Conservation (phyloP, 2,113 vertebrate genomes). For the Centropristis striata region DNA sequence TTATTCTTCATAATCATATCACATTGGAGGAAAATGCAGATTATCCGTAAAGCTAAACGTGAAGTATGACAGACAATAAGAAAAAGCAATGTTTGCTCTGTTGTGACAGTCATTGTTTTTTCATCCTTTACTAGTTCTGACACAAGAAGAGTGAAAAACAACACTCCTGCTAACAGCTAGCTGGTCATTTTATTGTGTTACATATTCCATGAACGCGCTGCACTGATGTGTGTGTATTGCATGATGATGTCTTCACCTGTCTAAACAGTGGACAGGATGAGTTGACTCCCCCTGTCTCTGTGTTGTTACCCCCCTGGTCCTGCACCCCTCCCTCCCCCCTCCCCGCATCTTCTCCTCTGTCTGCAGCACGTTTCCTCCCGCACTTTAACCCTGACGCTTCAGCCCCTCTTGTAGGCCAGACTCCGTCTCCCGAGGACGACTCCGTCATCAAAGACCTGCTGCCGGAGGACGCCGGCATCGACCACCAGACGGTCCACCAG, state of each 20-base stretch:
- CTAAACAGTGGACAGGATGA: constrained; percentile 39
- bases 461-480: constrained; percentile 96
- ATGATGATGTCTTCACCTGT: constrained; percentile 45
- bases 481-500: constrained; percentile 98
- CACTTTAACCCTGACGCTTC: constrained; percentile 75
- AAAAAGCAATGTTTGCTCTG: constrained; percentile 43
- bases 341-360: constrained; percentile 20
- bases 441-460: constrained; percentile 93
- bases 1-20: constrained; percentile 54
- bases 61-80: constrained; percentile 5
- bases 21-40: constrained; percentile 29
- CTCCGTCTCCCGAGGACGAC: constrained; percentile 92
- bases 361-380: constrained; percentile 66
- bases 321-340: constrained; percentile 6
- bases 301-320: constrained; percentile 29
- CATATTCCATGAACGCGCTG: constrained; percentile 35
- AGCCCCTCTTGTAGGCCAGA: constrained; percentile 85
- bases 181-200: constrained; percentile 44
- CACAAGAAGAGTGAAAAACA: constrained; percentile 15
- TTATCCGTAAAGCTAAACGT: neutral
- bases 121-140: constrained; percentile 16
- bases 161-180: constrained; percentile 28
- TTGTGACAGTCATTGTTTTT: constrained; percentile 45
- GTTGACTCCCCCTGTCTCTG: constrained; percentile 52
- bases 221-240: constrained; percentile 45